Base-by-base conservation (phyloP, 2,797 vertebrate genomes). In the Macropodus opercularis region DNA sequence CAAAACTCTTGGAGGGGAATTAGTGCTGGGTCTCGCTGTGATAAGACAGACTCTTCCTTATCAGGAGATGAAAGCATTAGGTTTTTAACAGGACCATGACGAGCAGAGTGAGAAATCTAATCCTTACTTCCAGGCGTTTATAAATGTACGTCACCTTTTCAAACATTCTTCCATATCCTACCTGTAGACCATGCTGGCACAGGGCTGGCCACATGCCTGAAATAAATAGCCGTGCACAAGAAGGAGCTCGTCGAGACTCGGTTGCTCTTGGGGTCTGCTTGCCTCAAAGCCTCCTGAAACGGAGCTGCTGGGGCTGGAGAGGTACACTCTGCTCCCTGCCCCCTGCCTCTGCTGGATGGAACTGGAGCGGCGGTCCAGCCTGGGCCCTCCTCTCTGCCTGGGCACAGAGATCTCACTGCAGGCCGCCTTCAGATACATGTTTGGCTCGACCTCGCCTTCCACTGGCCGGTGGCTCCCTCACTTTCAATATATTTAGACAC, bases 361-460 rank as follows among this genome's bases (percentile, higher is more conserved):
- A 67, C 72, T 83, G 63, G 68, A 64, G 53, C 64, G 78, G 59
- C 70, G 79, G 4, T 87, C 80, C 52, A 72, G 75, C 44, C 81
- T 85, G 8, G 65, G 84, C 65, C 68, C 81, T 64, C 69, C 85
- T 88, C 86, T 90, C 68, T 68, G 79, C 60, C 80, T 86, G 66
- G 79, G 29, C 49, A 84, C 55, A 0, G 84, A 60, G 62, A 89
- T 71, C 24, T 90, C 83, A 51, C 47, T 74, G 63, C 86, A 89
- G 21, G 83, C 89, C 58, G 87, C 87, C 75, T 91, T 91, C 42
- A 91, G 80, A 69, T 86, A 87, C 89, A 90, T 89, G 72, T 71
- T 74, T 40, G 43, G 47, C 41, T 61, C 60, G 22, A n/a, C 40
- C 59, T 51, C 8, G 48, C 71, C 44, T 75, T 51, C 34, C 49